Conservation (phyloP, 2,113 vertebrate genomes). For the Pedetes capensis region DNA sequence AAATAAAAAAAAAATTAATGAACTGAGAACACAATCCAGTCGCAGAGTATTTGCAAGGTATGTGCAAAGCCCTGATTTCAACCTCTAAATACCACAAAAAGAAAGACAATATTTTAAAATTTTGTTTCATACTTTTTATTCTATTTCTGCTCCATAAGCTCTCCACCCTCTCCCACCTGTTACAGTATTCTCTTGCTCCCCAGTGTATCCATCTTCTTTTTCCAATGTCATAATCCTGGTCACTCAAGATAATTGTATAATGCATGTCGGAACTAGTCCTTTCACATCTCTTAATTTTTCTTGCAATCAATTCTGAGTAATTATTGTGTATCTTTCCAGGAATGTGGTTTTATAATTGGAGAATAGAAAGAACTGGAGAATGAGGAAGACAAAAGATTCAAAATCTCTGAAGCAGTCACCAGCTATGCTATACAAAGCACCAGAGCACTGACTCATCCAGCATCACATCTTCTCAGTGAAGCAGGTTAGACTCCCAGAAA, state of each 20-base stretch:
- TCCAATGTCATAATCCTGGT: background rate
- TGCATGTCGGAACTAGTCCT: background rate
- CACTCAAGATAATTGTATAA: too few relatives aligned
- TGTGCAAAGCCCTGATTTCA: too few relatives aligned
- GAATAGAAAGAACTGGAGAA: too few relatives aligned
- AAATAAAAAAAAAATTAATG: too few relatives aligned
- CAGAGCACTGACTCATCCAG: background rate
- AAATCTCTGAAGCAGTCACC: background rate
- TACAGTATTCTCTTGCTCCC: background rate
- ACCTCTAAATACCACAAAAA: too few relatives aligned
- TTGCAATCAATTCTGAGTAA: background rate
- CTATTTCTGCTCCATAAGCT: background rate
- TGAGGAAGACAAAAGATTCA: background rate
- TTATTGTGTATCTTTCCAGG: background rate
- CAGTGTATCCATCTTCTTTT: too few relatives aligned
- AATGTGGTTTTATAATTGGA: too few relatives aligned
- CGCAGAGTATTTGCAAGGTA: too few relatives aligned
- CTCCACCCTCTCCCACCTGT: fast-evolving
- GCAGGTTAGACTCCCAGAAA: background rate
- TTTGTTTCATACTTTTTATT: background rate
- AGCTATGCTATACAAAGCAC: background rate
- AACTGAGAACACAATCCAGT: too few relatives aligned
- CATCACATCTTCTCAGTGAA: background rate
- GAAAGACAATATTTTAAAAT: background rate
- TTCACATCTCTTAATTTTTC: background rate